Percentiles rank a stretch among this genome's conserved stretches.
Evolutionary conservation across 1,140 invertebrate genomes (phyloP).

Genomic region (Anastatus disparis): DNA sequence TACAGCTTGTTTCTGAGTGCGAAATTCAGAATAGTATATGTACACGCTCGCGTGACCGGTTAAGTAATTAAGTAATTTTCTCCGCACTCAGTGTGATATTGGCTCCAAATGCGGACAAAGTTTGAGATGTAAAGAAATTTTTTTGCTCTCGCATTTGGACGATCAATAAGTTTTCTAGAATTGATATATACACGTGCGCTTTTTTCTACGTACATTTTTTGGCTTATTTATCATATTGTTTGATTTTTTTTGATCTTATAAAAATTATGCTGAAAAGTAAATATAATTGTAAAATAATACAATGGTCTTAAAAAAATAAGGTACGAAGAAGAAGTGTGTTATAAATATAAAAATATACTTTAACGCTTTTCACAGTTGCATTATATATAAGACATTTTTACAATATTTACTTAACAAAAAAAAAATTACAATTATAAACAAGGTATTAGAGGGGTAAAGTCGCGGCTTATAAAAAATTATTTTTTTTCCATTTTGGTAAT

Average conservation of each 20-base stretch:
- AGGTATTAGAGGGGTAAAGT: background rate
- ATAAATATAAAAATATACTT: constrained; percentile 53
- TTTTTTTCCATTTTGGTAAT: background rate
- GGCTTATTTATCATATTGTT: background rate
- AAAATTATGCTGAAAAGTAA: too few species aligned
- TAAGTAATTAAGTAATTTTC: constrained; percentile 31
- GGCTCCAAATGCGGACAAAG: constrained; percentile 33
- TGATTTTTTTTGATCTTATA: background rate
- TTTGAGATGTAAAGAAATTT: too few species aligned
- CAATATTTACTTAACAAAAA: constrained; percentile 1
- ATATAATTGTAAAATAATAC: too few species aligned
- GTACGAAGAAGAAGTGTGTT: background rate
- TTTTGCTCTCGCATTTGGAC: too few species aligned
- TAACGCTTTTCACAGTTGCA: background rate
- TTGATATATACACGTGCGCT: background rate
- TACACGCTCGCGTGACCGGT: constrained; percentile 14
- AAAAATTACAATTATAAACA: background rate
- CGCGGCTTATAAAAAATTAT: background rate
- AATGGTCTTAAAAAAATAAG: background rate
- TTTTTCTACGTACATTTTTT: background rate
- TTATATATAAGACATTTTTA: background rate
- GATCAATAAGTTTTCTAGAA: too few species aligned
- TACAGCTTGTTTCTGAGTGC: background rate
- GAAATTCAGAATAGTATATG: constrained; percentile 7
- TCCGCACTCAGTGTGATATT: background rate